These are phyloP conservation scores for Benitochromis conjunctus DNA, from an alignment of 2,113 vertebrate species.

Conservation along the genomic window DNA sequence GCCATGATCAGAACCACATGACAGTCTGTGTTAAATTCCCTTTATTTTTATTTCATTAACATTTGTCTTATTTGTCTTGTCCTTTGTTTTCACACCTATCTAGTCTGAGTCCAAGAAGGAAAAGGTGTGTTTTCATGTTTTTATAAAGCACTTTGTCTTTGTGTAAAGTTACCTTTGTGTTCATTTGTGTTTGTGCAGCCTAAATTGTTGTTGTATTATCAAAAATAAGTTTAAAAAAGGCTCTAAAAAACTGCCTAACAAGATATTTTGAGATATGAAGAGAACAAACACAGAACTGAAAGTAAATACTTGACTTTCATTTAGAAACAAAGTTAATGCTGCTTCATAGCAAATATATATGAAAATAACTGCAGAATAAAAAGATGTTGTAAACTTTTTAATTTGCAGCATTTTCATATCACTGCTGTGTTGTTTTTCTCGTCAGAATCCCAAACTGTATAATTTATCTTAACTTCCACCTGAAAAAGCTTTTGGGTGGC, in stretches of 20 bases:
- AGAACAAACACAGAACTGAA: neutral
- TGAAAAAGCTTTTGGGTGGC: fast-evolving
- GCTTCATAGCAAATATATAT: neutral
- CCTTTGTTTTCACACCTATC: neutral
- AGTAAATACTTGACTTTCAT: neutral
- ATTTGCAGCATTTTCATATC: neutral
- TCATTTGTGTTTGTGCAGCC: neutral
- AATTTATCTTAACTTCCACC: neutral
- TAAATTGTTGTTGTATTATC: fast-evolving
- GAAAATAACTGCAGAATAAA: neutral
- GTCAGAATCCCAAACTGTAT: neutral
- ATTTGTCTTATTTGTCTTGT: neutral
- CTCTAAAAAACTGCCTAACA: neutral
- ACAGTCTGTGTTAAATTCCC: fast-evolving
- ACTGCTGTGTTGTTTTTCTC: neutral
- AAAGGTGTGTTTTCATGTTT: constrained; percentile 52
- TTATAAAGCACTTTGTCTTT: neutral
- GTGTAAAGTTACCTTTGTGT: neutral
- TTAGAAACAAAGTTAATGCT: neutral
- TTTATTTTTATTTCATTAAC: neutral
- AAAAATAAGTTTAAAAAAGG: neutral
- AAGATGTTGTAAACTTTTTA: neutral
- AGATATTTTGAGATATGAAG: neutral
- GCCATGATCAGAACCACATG: neutral
- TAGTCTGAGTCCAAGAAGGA: constrained; percentile 41